Evolutionary conservation across 2,888 invertebrate species (phyloP).

Genomic region (Hirtodrosophila alboralis): DNA sequence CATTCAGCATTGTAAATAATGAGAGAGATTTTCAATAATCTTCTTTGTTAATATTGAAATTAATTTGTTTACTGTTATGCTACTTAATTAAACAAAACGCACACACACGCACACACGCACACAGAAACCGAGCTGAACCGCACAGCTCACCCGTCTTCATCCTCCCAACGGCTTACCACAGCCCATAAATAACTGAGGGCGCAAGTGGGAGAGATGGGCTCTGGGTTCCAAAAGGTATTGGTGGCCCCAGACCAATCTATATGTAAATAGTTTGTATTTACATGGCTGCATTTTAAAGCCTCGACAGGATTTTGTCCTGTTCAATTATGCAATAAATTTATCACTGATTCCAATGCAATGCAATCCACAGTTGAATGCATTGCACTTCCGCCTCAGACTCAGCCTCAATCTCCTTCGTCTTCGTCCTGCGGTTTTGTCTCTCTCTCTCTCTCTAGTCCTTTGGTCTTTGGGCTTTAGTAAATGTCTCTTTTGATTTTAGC

Average conservation of each 20-base stretch:
- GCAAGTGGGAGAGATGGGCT: constrained; percentile 8
- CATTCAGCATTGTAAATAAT: constrained; percentile 78
- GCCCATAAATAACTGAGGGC: constrained; percentile 70
- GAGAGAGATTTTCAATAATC: constrained; percentile 80
- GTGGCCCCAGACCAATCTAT: constrained; percentile 50
- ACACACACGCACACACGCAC: constrained; percentile 25
- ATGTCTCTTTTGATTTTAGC: constrained; percentile 57
- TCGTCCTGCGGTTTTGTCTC: constrained; percentile 18
- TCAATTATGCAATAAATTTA: constrained; percentile 80
- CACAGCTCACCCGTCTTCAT: constrained; percentile 17
- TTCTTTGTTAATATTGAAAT: constrained; percentile 80
- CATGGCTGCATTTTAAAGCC: constrained; percentile 69
- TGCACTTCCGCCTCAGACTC: not conserved
- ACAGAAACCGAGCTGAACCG: constrained; percentile 5
- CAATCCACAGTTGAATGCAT: constrained; percentile 60
- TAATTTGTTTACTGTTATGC: constrained; percentile 80
- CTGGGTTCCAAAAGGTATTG: constrained; percentile 21
- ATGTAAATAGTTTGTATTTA: constrained; percentile 65
- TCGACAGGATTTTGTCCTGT: constrained; percentile 66
- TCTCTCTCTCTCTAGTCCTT: not conserved
- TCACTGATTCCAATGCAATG: constrained; percentile 65
- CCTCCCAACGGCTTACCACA: constrained; percentile 60
- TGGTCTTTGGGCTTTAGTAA: constrained; percentile 19
- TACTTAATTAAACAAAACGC: constrained; percentile 77
- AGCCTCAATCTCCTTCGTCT: not conserved